Percentiles rank a stretch among this genome's conserved stretches.
phyloP scores from a whole-genome alignment of 2,113 vertebrate species.

The Megaceryle torquata region DNA sequence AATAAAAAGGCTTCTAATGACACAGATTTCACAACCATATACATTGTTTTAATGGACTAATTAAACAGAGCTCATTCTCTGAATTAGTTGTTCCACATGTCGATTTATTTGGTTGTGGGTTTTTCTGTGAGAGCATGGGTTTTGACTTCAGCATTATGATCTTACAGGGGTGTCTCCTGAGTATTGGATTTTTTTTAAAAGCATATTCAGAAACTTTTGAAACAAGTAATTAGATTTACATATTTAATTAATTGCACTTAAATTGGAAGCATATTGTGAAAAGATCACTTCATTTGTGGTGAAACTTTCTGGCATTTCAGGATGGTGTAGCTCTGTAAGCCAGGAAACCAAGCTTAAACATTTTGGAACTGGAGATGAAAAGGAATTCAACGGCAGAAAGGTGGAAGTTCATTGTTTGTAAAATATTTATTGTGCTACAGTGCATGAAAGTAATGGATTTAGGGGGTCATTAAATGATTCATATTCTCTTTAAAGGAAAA shows the following conservation, averaged over 20 bases:
- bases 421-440: conserved; percentile 18
- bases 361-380: neutral
- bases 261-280: neutral
- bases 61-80: neutral
- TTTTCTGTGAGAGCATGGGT: neutral
- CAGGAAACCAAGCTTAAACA: neutral
- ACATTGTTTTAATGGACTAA: neutral
- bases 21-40: neutral
- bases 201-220: neutral
- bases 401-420: conserved; percentile 20
- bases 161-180: neutral
- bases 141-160: neutral
- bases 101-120: neutral
- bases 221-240: conserved; percentile 29
- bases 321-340: neutral
- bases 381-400: neutral
- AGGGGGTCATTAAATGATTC: neutral
- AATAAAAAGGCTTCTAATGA: neutral
- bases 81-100: neutral
- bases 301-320: neutral
- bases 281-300: conserved; percentile 15
- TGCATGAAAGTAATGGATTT: conserved; percentile 27
- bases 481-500: conserved; percentile 6
- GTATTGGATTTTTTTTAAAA: neutral
- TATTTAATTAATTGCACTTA: conserved; percentile 29